Base-by-base conservation (phyloP, 2,888 invertebrate genomes). In the Drosophila mulleri region DNA sequence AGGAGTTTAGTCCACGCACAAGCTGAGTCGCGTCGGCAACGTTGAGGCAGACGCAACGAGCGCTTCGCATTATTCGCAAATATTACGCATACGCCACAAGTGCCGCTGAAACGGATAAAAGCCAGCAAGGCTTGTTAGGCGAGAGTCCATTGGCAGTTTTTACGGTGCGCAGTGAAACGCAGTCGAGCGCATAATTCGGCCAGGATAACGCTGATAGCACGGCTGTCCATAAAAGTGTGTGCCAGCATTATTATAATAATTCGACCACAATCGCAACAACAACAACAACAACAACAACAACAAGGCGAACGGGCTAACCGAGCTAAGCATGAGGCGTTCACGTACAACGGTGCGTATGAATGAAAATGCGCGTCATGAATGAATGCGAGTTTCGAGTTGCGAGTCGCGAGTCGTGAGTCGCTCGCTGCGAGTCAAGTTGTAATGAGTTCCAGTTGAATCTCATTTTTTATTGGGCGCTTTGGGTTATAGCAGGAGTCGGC, bases 1-100 rank as follows among this genome's bases (percentile, higher is more conserved):
- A 63, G 82, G 67, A 72, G 59, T 48, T 50, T 39, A 71, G 59
- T 18, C 50, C 35, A 63, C 71, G 67, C 52, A 72, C 72, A 67
- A 72, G 72, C 88, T 76, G 90, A 89, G 89, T 91, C 90, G 88
- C 85, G 85, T 37, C 75, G 80, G 76, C 74, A 79, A 80, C 82
- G 80, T 80, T 73, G 75, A 82, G 63, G 50, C 72, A 71, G 65
- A 78, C 78, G 78, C 79, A 85, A 57, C 86, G 69, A 29, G 11
- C 48, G 48, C 29, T 29, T 12, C 18, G 26, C 37, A 37, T 23
- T 5, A 42, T 48, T 48, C 50, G 54, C 56, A 68, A 32, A 32
- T 70, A 80, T 82, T 63, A 81, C 75, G 75, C 59, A 75, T 82
- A 82, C 88, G 82, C 73, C 66, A 59, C 75, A 61, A 60, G 75